Percentiles rank a stretch among this genome's conserved stretches.
phyloP scores from a whole-genome alignment of 2,888 invertebrate genomes.

The Lomographa bimaculata region DNA sequence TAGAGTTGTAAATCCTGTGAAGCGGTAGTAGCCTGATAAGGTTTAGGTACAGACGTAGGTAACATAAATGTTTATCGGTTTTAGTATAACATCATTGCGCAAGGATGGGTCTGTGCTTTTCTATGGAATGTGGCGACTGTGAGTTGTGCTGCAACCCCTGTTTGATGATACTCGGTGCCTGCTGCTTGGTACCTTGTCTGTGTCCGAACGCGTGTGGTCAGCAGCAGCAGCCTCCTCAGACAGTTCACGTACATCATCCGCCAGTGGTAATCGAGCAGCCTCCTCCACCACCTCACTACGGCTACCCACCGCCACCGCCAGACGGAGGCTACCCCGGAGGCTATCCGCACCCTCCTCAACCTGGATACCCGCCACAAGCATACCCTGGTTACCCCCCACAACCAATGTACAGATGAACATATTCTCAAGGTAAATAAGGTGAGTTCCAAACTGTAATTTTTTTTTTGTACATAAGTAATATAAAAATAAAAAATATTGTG shows the following conservation, averaged over 20 bases:
- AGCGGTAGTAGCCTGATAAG: constrained; percentile 16
- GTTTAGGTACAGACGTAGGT: constrained; percentile 21
- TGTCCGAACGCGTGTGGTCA: constrained; percentile 76
- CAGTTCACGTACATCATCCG: constrained; percentile 67
- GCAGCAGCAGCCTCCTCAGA: constrained; percentile 61
- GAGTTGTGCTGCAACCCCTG: constrained; percentile 72
- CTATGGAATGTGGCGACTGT: constrained; percentile 71
- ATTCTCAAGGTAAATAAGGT: constrained; percentile 41
- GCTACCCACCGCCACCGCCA: constrained; percentile 48
- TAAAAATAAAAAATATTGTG: constrained; percentile 35
- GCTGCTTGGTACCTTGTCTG: constrained; percentile 70
- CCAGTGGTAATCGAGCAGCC: constrained; percentile 55
- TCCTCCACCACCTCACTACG: constrained; percentile 43
- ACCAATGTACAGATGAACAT: constrained; percentile 56
- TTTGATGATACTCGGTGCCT: constrained; percentile 70
- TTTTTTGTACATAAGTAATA: too few relatives aligned
- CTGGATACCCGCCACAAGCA: constrained; percentile 43
- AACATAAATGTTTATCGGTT: constrained; percentile 45
- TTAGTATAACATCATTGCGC: constrained; percentile 53
- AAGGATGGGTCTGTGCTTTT: constrained; percentile 71
- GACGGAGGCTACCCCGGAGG: constrained; percentile 45
- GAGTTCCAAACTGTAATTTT: constrained; percentile 30
- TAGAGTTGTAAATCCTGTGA: constrained; percentile 27
- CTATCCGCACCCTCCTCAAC: constrained; percentile 41
- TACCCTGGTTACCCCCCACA: constrained; percentile 42